Percentiles rank a stretch among this genome's conserved stretches.
These are phyloP conservation scores for Euzetes globulus DNA, from an alignment of 2,888 invertebrate genomes.

Conservation along the genomic window DNA sequence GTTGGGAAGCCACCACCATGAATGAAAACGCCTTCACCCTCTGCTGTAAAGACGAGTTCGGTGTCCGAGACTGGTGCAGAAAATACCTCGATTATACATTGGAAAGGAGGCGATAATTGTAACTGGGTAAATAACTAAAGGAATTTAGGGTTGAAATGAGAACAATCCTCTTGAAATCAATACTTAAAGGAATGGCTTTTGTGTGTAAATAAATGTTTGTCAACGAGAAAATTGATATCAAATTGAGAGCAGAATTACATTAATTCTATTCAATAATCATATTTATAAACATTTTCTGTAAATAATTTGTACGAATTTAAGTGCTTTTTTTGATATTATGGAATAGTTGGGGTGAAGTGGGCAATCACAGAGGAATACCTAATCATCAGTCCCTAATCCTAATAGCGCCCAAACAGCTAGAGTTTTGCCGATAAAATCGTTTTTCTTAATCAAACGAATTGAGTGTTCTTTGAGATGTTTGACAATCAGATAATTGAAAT, in stretches of 20 bases:
- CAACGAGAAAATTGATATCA: too few relatives aligned
- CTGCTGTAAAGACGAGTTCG: conserved; percentile 23
- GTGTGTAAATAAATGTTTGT: background rate
- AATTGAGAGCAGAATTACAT: too few relatives aligned
- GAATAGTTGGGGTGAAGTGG: too few relatives aligned
- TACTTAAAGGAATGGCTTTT: background rate
- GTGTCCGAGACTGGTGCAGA: conserved; percentile 27
- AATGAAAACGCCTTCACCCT: conserved; percentile 26
- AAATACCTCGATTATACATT: conserved; percentile 14
- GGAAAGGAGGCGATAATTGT: background rate
- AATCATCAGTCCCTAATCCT: background rate
- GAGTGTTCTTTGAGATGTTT: too few relatives aligned
- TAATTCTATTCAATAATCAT: too few relatives aligned
- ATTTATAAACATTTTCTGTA: background rate
- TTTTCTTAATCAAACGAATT: too few relatives aligned
- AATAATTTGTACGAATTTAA: background rate
- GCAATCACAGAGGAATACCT: too few relatives aligned
- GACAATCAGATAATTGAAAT: too few relatives aligned
- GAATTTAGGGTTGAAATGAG: too few relatives aligned
- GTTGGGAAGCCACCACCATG: conserved; percentile 15
- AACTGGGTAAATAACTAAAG: too few relatives aligned
- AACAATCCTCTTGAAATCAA: too few relatives aligned
- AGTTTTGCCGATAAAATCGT: background rate
- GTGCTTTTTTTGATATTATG: background rate
- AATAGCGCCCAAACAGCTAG: background rate